These are phyloP conservation scores for Copsychus sechellarum DNA, from an alignment of 2,113 vertebrate species.

Conservation along the genomic window DNA sequence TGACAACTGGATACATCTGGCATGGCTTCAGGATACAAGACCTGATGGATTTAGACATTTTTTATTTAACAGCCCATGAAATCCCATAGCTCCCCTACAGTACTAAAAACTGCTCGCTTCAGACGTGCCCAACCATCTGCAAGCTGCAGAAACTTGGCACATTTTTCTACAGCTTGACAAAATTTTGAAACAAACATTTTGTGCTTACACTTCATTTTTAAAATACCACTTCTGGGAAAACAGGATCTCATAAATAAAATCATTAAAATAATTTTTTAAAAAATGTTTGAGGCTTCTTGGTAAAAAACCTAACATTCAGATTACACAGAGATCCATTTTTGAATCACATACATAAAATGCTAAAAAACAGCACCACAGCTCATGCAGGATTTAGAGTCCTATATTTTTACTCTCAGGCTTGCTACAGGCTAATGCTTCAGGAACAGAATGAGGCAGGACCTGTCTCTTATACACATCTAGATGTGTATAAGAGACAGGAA, in stretches of 20 bases:
- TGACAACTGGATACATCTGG: neutral
- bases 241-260: neutral
- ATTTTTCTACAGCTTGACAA: neutral
- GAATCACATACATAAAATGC: neutral
- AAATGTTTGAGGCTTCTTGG: neutral
- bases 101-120: neutral
- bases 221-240: conserved; percentile 27
- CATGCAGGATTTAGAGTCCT: neutral
- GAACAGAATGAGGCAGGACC: neutral
- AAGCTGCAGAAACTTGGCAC: neutral
- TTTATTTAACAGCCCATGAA: neutral
- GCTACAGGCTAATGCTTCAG: neutral
- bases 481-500: too few species aligned
- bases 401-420: neutral
- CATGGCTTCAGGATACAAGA: neutral
- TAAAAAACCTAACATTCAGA: neutral
- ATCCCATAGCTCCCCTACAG: neutral
- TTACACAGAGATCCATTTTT: neutral
- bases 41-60: neutral
- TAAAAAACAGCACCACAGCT: neutral
- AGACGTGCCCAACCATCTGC: neutral
- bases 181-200: neutral
- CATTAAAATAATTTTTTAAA: neutral
- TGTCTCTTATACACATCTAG: too few species aligned
- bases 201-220: neutral